Evolutionary conservation across 1,140 invertebrate species (phyloP), one percentile per base, ranked within the genome.

Genomic region (Phthorimaea operculella): DNA sequence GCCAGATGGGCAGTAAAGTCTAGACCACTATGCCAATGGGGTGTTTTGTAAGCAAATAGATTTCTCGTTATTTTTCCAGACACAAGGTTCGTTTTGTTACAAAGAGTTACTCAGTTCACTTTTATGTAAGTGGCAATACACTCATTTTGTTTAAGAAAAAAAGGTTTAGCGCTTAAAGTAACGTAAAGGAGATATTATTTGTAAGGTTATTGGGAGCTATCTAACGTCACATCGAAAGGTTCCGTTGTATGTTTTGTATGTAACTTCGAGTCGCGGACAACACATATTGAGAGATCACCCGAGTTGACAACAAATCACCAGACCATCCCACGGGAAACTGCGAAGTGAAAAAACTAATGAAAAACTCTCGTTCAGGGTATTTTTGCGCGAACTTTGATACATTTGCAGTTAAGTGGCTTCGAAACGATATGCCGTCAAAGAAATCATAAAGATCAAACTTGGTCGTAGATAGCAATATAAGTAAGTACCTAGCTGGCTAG

Each of bases 251-350:
- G n/a, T n/a, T n/a, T n/a, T n/a, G n/a, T n/a, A n/a, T n/a, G n/a
- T n/a, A 28, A 28, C 21, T 28, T 2, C 21, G 6, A 28, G 21
- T 28, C 6, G 21, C 21, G 21, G 21, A 28, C 21, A 28, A 28
- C 21, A 28, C 10, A 10, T 39, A 39, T 39, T 16, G 44, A 47
- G 44, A 17, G 14, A 47, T 47, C 44, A 47, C 16, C 7, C 44
- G n/a, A 15, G 14, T 47, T 47, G 44, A 3, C 44, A 47, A 47
- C 44, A 47, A 47, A 47, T 47, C 44, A 47, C 44, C n/a, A 47
- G 44, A 47, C 16, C 16, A 47, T 47, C 44, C 44, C 44, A 9
- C 15, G 44, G 3, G 44, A 17, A 9, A 9, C 44, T 15, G 14
- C 36, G 8, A 17, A 47, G 44, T 47, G 9, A 39, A 47, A 47